Percentiles rank a stretch among this genome's conserved stretches.
These are phyloP conservation scores for Orientallactaga bullata DNA, from an alignment of 2,113 vertebrate species.

Conservation along the genomic window DNA sequence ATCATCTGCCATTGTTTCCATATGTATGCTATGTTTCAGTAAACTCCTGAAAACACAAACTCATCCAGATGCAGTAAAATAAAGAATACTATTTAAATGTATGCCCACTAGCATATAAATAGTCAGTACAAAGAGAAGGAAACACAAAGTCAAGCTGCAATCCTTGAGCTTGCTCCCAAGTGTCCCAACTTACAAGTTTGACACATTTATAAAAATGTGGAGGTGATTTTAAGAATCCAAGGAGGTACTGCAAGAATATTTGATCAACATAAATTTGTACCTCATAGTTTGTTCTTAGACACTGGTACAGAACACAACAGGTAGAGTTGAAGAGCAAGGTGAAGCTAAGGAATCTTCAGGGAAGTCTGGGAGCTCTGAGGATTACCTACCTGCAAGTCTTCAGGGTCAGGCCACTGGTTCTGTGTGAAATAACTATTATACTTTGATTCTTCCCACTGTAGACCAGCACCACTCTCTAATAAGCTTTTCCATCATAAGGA, in stretches of 20 bases:
- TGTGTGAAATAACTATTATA: background rate
- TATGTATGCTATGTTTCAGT: background rate
- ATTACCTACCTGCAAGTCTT: background rate
- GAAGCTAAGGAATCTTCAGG: background rate
- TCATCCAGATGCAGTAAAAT: background rate
- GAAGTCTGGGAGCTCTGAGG: background rate
- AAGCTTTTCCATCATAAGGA: background rate
- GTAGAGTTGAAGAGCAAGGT: background rate
- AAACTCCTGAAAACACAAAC: background rate
- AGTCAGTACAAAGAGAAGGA: background rate
- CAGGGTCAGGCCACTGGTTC: background rate
- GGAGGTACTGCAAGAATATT: background rate
- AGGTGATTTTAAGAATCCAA: background rate
- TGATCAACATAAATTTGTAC: background rate
- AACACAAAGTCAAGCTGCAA: background rate
- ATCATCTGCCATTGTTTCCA: background rate
- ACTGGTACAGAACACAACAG: rapidly evolving
- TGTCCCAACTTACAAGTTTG: background rate
- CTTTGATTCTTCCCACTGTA: background rate
- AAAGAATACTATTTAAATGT: background rate
- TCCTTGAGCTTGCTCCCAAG: background rate
- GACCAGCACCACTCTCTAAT: background rate
- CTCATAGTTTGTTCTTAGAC: background rate
- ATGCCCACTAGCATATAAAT: background rate
- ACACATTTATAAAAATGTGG: background rate